Conservation (phyloP, 2,797 vertebrate species). For the Scleropages formosus region DNA sequence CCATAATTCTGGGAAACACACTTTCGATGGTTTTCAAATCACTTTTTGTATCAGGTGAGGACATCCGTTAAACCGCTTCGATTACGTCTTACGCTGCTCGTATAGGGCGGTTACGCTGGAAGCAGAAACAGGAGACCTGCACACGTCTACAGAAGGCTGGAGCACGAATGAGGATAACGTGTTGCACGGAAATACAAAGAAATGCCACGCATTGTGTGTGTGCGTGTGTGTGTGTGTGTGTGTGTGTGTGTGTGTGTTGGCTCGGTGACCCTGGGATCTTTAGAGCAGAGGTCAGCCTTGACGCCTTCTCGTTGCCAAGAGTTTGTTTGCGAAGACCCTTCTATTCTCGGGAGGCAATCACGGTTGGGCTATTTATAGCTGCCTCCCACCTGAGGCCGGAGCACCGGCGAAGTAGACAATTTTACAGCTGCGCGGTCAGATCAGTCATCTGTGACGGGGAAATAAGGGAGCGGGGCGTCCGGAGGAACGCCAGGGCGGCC, state of each 20-base stretch:
- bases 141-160: too few species aligned
- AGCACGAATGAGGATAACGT: too few species aligned
- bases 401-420: slow-evolving; percentile 72
- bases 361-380: slow-evolving; percentile 66
- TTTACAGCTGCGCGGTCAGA: slow-evolving; percentile 66
- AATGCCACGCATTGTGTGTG: too few species aligned
- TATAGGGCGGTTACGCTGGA: too few species aligned
- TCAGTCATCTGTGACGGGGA: slow-evolving; percentile 66
- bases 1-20: not conserved
- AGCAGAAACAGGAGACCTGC: too few species aligned
- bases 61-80: too few species aligned
- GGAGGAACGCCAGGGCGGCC: slow-evolving; percentile 45
- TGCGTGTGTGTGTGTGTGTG: too few species aligned
- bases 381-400: slow-evolving; percentile 61
- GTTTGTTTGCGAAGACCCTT: slow-evolving; percentile 49
- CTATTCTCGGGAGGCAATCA: slow-evolving; percentile 58
- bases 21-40: slow-evolving; percentile 43
- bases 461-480: slow-evolving; percentile 61
- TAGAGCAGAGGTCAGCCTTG: slow-evolving; percentile 45
- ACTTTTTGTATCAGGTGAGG: slow-evolving; percentile 38
- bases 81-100: too few species aligned
- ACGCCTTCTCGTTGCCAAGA: slow-evolving; percentile 47
- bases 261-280: slow-evolving; percentile 23
- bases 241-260: too few species aligned
- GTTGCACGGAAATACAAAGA: too few species aligned